Evolutionary conservation across 2,113 vertebrate genomes (phyloP).

Genomic region (Chloebia gouldiae): DNA sequence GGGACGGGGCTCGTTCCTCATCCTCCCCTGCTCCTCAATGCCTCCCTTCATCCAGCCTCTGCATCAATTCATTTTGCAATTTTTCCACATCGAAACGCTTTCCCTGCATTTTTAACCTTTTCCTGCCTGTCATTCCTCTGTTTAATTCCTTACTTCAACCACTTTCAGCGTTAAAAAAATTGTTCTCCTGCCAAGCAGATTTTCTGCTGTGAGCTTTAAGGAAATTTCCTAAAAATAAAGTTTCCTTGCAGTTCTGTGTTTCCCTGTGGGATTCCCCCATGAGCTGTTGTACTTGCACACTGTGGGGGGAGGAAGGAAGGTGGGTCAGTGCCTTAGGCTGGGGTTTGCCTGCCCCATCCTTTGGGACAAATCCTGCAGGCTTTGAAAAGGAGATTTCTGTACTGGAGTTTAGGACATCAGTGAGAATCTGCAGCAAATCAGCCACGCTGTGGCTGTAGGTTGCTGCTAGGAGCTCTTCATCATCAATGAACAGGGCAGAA

Average conservation of each 20-base stretch:
- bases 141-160: not conserved
- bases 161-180: not conserved
- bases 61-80: not conserved
- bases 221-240: not conserved
- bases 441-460: not conserved
- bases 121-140: not conserved
- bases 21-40: not conserved
- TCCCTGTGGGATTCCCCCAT: not conserved
- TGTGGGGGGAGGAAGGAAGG: not conserved
- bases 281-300: not conserved
- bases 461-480: not conserved
- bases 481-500: rapidly evolving
- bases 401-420: not conserved
- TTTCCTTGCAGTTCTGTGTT: not conserved
- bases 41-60: not conserved
- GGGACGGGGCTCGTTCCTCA: not conserved
- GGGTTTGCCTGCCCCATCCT: not conserved
- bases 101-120: not conserved
- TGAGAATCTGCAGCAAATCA: not conserved
- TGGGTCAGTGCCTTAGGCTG: not conserved
- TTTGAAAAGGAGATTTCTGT: not conserved
- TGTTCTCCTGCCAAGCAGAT: not conserved
- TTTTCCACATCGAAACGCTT: not conserved
- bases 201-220: not conserved
- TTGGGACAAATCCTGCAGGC: not conserved